Base-by-base conservation (phyloP, 2,113 vertebrate species). In the Hippotragus niger region DNA sequence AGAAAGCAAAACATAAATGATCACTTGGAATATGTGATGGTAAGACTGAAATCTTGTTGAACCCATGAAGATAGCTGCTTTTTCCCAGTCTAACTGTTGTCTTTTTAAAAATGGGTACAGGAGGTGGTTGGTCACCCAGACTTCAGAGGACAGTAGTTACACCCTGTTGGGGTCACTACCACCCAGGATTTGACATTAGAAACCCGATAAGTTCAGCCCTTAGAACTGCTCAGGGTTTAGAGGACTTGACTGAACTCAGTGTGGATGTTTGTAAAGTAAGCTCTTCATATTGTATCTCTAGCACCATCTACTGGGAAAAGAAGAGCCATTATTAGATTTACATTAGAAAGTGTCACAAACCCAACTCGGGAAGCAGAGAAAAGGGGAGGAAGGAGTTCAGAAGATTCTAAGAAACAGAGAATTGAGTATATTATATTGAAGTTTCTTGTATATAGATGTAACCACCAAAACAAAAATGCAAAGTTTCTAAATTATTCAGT, bases 241-340 rank as follows among this genome's bases (percentile, higher is more conserved):
- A 81, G 29, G 85, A n/a, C 62, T 45, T 55, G 55, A 43, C 33
- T 78, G 45, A 78, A 47, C 17, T 43, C 53, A 11, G 4, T 47
- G 16, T 5, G 2, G 7, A 33, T 9, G 47, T 16, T 17, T 71
- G 33, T 36, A 27, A 58, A 95, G 12, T 21, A 62, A 58, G 64
- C 45, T 53, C 11, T 83, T 94, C 92, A 33, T 53, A 23, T 60
- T n/a, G 50, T 80, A 80, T 83, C 92, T 95, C 78, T 98, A 95
- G 97, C 95, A 29, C 98, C 98, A 98, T 76, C 98, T 98, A 55
- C 93, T 88, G 98, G 97, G 27, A 55, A 81, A 19, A 25, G 40
- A 81, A 67, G 62, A 31, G 9, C 45, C 81, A 62, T 80, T 33
- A 9, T 64, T 82, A 53, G 67, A 71, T 74, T 36, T 94, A 55